A percentile compares a stretch with the other conserved stretches of the same genome.
phyloP scores from a whole-genome alignment of 1,140 invertebrate genomes.

The Globodera ellingtonae region DNA sequence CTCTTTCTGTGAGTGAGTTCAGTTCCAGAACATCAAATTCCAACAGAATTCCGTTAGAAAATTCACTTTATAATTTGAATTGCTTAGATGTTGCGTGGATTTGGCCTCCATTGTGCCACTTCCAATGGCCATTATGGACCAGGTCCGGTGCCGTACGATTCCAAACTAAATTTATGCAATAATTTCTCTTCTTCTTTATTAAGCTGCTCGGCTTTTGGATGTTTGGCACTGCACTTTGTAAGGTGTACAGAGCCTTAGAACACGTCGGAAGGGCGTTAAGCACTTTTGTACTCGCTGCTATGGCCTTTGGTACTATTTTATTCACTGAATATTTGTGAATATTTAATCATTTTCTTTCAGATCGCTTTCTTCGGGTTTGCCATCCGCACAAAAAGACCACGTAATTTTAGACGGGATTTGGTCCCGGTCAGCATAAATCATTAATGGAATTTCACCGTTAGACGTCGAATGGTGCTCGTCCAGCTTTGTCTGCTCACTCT shows the following conservation, averaged over 20 bases:
- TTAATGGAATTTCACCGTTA: constrained; percentile 18
- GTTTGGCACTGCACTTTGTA: constrained; percentile 59
- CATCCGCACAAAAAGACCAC: constrained; percentile 57
- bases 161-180: not conserved
- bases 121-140: constrained; percentile 64
- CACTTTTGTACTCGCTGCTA: constrained; percentile 54
- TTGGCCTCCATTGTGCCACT: constrained; percentile 58
- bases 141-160: constrained; percentile 16
- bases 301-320: constrained; percentile 31
- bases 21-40: not conserved
- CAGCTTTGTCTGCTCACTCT: constrained; percentile 44
- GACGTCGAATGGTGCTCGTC: constrained; percentile 44
- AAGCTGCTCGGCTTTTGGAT: constrained; percentile 63
- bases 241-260: constrained; percentile 54
- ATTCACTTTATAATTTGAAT: too few relatives aligned
- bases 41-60: not conserved
- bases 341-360: constrained; percentile 21
- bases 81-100: constrained; percentile 54
- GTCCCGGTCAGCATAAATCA: not conserved
- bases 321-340: too few relatives aligned
- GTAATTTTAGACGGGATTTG: constrained; percentile 11
- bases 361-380: constrained; percentile 60
- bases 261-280: constrained; percentile 55
- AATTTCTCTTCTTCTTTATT: not conserved
- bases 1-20: constrained; percentile 40